Conservation (phyloP, 2,888 invertebrate species). For the Labia minor region DNA sequence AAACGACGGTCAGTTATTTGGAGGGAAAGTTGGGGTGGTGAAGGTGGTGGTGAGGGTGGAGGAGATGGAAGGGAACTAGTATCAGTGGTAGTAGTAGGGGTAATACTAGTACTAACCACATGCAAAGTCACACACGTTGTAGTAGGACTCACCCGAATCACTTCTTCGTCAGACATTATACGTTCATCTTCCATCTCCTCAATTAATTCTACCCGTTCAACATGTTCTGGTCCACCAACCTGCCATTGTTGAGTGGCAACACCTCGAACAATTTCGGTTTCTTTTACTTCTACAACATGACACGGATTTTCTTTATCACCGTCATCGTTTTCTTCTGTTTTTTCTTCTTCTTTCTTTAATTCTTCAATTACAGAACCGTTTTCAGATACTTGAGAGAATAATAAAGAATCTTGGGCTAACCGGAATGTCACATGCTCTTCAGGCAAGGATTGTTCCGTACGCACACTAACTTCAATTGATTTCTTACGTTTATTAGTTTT, state of each 20-base stretch:
- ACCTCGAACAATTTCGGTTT: conserved; percentile 55
- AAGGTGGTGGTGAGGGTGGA: conserved; percentile 19
- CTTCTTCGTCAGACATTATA: conserved; percentile 23
- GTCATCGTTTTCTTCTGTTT: conserved; percentile 5
- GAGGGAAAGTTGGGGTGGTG: conserved; percentile 25
- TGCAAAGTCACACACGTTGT: conserved; percentile 13
- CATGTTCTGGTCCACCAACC: conserved; percentile 35
- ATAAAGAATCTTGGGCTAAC: conserved; percentile 52
- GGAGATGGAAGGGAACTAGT: not conserved
- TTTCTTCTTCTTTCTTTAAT: not conserved
- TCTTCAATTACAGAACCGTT: conserved; percentile 31
- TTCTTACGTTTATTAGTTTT: conserved; percentile 5
- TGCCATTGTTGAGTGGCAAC: conserved; percentile 34
- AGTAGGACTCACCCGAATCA: conserved; percentile 25
- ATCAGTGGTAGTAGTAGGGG: conserved; percentile 19
- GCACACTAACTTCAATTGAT: conserved; percentile 3
- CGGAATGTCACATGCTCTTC: conserved; percentile 42
- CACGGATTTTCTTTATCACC: conserved; percentile 35
- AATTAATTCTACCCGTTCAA: conserved; percentile 39
- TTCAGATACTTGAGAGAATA: conserved; percentile 57
- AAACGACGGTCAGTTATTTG: conserved; percentile 29
- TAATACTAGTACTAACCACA: conserved; percentile 19
- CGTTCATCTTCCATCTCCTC: conserved; percentile 39
- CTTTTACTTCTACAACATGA: conserved; percentile 56
- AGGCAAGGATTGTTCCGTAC: conserved; percentile 29